Conservation (phyloP, 2,797 vertebrate species). For the Pelodytes ibericus region DNA sequence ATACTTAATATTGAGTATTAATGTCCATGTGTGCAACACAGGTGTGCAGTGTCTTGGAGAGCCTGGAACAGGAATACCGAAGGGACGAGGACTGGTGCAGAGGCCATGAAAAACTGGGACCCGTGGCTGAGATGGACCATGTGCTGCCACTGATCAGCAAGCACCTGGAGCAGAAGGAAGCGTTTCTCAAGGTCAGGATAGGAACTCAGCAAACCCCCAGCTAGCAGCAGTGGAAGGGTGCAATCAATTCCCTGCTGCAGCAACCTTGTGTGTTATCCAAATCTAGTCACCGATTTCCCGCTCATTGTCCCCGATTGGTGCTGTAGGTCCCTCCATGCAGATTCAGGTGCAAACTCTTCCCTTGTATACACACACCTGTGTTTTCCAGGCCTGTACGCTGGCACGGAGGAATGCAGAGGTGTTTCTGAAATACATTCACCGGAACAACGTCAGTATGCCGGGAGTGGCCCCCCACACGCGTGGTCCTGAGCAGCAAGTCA, state of each 20-base stretch:
- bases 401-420: slow-evolving; percentile 95
- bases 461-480: slow-evolving; percentile 86
- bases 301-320: not conserved
- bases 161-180: slow-evolving; percentile 97
- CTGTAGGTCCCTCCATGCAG: not conserved
- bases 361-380: slow-evolving; percentile 23
- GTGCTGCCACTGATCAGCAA: slow-evolving; percentile 96
- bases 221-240: not conserved
- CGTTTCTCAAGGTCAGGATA: slow-evolving; percentile 90
- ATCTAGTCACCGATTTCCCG: not conserved
- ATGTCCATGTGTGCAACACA: slow-evolving; percentile 60
- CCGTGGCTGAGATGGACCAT: slow-evolving; percentile 85
- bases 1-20: too few species aligned
- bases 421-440: slow-evolving; percentile 98
- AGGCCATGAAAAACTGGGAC: slow-evolving; percentile 89
- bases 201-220: not conserved
- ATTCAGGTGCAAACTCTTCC: too few species aligned
- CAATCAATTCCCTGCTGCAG: too few species aligned
- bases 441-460: slow-evolving; percentile 94
- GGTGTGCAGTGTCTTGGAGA: slow-evolving; percentile 96
- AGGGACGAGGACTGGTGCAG: slow-evolving; percentile 97
- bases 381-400: slow-evolving; percentile 88
- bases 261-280: too few species aligned
- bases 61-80: slow-evolving; percentile 94
- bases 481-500: slow-evolving; percentile 93